Base-by-base conservation (phyloP, 1,140 invertebrate genomes). In the Zaprionus inermis region DNA sequence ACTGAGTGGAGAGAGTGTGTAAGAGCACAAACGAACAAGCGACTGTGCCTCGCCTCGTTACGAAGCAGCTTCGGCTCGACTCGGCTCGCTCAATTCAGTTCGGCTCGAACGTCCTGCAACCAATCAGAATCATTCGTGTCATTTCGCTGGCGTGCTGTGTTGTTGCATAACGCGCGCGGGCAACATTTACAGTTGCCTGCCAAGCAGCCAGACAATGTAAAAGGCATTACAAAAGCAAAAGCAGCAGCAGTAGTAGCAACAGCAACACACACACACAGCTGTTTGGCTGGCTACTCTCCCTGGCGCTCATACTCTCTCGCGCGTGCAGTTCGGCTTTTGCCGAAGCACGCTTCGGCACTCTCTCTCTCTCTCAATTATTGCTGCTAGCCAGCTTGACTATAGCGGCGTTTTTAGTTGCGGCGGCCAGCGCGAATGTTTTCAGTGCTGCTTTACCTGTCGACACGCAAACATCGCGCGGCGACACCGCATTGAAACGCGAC, bases 391-490 rank as follows among this genome's bases (percentile, higher is more conserved):
- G 16, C 28, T 52, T 52, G 41, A 44, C 63, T 28, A 61, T 51
- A 6, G 57, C 65, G 58, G 54, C 58, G 57, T 57, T 66, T 69
- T 67, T 68, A 72, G 67, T n/a, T 49, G 68, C n/a, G 65, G 68
- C 61, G 72, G 60, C 59, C 68, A 65, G 30, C 55, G 68, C 18
- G 36, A 58, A 59, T 49, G 38, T 10, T 11, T 68, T 79, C 77
- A 84, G 74, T 81, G 64, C 72, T 79, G 75, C 83, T 71, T 34
- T 78, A 83, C 76, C 79, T 88, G 70, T 88, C 76, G 64, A 86
- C 72, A 65, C 76, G 83, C 66, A 74, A 58, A 79, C 70, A 82
- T 68, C 83, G 83, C 54, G 81, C 70, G 77, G 44, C 73, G 32
- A 74, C 30, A 74, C 67, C 83, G 82, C 82, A 56, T 73, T 56